Conservation (phyloP, 2,113 vertebrate species). For the Abramis brama region DNA sequence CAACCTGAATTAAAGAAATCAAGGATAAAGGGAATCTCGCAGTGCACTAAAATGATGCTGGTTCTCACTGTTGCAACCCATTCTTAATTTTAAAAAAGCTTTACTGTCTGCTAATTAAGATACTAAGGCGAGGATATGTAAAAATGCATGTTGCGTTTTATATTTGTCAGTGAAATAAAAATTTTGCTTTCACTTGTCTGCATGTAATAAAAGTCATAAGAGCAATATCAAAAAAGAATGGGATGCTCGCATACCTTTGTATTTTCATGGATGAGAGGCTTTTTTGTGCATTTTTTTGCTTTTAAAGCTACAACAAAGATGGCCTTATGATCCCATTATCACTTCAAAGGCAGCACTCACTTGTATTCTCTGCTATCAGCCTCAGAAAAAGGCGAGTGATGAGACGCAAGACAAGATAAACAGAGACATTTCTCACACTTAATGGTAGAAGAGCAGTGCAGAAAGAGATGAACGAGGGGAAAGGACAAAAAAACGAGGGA, state of each 20-base stretch:
- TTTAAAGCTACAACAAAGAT: constrained; percentile 70
- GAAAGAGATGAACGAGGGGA: constrained; percentile 25
- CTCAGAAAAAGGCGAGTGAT: constrained; percentile 52
- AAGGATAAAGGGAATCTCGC: constrained; percentile 68
- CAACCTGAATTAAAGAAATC: constrained; percentile 73
- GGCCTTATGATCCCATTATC: constrained; percentile 70
- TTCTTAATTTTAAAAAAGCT: neutral
- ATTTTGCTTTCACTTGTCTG: constrained; percentile 24
- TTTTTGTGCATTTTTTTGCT: constrained; percentile 30
- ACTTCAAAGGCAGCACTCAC: constrained; percentile 70
- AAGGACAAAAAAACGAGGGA: constrained; percentile 41
- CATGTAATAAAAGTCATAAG: constrained; percentile 14
- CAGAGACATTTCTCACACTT: constrained; percentile 64
- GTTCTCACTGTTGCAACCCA: neutral
- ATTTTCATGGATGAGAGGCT: constrained; percentile 35
- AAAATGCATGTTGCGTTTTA: neutral
- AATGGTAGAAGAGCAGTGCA: constrained; percentile 44
- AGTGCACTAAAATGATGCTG: constrained; percentile 51
- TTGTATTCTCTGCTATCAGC: constrained; percentile 47
- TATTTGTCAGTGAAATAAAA: neutral
- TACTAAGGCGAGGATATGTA: neutral
- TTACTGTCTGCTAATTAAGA: constrained; percentile 13
- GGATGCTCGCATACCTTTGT: constrained; percentile 16
- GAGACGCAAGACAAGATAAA: constrained; percentile 65
- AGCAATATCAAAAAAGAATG: neutral